Evolutionary conservation across 2,113 vertebrate genomes (phyloP).

Genomic region (Gasterosteus aculeatus): DNA sequence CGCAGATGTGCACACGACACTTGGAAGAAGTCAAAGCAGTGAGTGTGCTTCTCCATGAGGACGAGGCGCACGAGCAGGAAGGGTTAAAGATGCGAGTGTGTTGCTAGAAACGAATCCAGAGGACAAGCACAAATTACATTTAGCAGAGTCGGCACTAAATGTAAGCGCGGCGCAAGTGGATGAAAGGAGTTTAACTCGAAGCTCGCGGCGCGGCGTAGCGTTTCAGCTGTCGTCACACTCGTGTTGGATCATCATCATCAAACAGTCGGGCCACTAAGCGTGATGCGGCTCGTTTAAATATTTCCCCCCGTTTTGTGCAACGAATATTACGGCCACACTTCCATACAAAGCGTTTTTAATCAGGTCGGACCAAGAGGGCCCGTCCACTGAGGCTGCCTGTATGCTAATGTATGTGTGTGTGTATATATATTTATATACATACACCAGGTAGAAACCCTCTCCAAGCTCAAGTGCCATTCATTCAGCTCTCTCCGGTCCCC

Average conservation of each 20-base stretch:
- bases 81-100: background rate
- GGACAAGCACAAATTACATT: background rate
- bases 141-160: background rate
- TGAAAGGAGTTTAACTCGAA: constrained; percentile 2
- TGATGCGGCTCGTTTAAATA: background rate
- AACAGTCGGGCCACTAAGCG: background rate
- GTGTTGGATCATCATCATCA: constrained; percentile 13
- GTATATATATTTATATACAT: background rate
- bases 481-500: constrained; percentile 34
- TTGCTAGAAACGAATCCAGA: background rate
- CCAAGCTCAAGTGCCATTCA: constrained; percentile 63
- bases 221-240: background rate
- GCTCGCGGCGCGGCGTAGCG: background rate
- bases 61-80: background rate
- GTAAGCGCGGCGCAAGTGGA: background rate
- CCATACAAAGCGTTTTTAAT: constrained; percentile 53
- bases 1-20: constrained; percentile 8
- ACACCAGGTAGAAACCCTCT: constrained; percentile 16
- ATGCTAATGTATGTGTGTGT: background rate
- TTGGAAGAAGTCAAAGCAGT: background rate
- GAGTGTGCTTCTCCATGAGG: background rate
- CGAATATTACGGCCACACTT: background rate
- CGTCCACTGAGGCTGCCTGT: constrained; percentile 49
- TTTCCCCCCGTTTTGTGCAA: background rate
- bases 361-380: constrained; percentile 49